Evolutionary conservation across 2,797 vertebrate species (phyloP).

Genomic region (Pitangus sulphuratus): DNA sequence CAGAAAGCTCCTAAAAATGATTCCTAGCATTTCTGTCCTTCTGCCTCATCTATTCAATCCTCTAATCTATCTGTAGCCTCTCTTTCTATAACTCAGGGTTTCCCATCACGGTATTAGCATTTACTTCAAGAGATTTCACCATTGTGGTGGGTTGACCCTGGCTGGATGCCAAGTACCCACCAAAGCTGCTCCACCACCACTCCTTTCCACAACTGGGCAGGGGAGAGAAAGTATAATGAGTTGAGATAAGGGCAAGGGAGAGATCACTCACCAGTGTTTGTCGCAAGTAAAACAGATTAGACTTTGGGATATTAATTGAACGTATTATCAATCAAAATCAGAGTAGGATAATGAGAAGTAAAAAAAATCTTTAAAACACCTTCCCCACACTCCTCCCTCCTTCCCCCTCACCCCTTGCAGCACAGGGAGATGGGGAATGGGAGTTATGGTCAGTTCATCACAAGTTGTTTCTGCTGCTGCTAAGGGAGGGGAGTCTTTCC

Average conservation of each 20-base stretch:
- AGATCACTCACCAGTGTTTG: accelerated
- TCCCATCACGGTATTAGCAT: background rate
- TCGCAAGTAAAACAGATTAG: background rate
- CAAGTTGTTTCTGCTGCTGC: background rate
- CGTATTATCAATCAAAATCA: background rate
- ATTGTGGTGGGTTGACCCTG: background rate
- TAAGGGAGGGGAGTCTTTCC: background rate
- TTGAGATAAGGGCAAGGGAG: background rate
- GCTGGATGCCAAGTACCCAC: background rate
- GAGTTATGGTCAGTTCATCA: background rate
- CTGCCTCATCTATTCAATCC: background rate
- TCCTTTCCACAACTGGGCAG: background rate
- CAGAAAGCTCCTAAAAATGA: background rate
- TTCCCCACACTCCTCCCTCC: background rate
- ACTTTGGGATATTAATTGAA: background rate
- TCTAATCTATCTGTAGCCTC: background rate
- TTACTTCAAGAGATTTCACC: background rate
- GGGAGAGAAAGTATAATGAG: background rate
- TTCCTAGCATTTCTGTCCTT: background rate
- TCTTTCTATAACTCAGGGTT: background rate
- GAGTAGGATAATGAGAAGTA: background rate
- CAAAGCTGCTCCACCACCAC: background rate
- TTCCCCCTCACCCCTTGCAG: background rate
- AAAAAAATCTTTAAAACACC: background rate
- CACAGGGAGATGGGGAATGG: background rate